Evolutionary conservation across 1,140 invertebrate genomes (phyloP).

Genomic region (Macrostomum lignano): DNA sequence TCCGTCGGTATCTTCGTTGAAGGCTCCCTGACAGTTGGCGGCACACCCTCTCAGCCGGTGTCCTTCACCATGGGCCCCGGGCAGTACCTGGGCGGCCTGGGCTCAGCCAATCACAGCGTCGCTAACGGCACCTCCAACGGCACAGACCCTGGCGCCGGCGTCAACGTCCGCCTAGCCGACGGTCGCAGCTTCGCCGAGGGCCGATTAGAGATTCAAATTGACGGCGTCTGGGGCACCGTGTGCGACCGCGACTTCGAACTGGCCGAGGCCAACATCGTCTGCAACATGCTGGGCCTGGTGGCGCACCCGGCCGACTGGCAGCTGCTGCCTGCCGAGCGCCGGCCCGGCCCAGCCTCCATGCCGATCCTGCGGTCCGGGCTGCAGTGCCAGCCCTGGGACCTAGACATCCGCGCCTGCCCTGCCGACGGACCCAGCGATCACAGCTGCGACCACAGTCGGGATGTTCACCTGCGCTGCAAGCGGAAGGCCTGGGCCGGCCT

Average conservation of each 20-base stretch:
- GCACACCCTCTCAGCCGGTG: slow-evolving; percentile 14
- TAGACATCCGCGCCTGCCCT: too few species aligned
- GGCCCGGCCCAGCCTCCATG: too few species aligned
- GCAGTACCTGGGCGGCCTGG: too few species aligned
- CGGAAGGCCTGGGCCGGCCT: slow-evolving; percentile 22
- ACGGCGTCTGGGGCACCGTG: slow-evolving; percentile 66
- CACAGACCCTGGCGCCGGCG: too few species aligned
- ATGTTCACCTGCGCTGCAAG: slow-evolving; percentile 21
- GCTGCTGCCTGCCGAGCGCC: neutral
- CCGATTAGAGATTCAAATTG: slow-evolving; percentile 29
- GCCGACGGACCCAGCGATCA: too few species aligned
- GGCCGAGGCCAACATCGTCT: slow-evolving; percentile 61
- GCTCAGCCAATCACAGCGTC: too few species aligned
- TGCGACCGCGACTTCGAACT: slow-evolving; percentile 30
- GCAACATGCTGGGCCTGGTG: slow-evolving; percentile 68
- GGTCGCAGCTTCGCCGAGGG: slow-evolving; percentile 9
- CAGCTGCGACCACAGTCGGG: too few species aligned
- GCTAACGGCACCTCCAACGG: too few species aligned
- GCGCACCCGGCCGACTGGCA: slow-evolving; percentile 42
- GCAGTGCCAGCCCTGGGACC: too few species aligned
- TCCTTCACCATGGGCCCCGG: slow-evolving; percentile 7
- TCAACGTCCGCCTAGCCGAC: too few species aligned
- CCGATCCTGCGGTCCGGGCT: too few species aligned
- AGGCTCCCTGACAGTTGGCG: slow-evolving; percentile 41
- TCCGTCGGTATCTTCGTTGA: slow-evolving; percentile 84